phyloP scores from a whole-genome alignment of 2,113 vertebrate species.

The Triplophysa siluroides region DNA sequence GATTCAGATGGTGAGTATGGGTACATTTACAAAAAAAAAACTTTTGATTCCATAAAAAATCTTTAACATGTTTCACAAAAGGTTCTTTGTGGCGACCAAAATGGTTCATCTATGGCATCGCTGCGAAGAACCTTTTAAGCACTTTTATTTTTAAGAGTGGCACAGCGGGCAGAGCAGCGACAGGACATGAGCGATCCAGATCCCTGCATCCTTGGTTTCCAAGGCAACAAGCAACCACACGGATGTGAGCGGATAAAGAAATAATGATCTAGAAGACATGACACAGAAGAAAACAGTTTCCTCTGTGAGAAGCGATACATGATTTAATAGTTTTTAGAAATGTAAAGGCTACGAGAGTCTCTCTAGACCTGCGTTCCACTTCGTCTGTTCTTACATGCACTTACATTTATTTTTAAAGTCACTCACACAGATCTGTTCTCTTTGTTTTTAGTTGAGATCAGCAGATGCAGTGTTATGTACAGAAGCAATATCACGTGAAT shows the following conservation, averaged over 20 bases:
- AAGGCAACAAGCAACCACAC: neutral
- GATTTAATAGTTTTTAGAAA: neutral
- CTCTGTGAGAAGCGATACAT: neutral
- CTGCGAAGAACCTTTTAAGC: too few species aligned
- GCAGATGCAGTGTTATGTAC: neutral
- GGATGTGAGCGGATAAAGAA: neutral
- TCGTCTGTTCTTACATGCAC: neutral
- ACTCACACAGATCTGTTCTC: neutral
- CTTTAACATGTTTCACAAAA: too few species aligned
- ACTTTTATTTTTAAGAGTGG: neutral
- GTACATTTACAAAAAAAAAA: too few species aligned
- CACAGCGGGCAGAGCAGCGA: neutral
- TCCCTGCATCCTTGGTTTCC: neutral
- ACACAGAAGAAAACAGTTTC: neutral
- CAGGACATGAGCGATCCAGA: slow-evolving; percentile 5
- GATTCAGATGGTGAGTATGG: too few species aligned
- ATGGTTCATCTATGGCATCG: too few species aligned
- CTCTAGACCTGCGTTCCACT: neutral
- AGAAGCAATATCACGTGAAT: too few species aligned
- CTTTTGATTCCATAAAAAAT: too few species aligned
- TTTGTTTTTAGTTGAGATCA: too few species aligned
- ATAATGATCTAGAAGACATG: slow-evolving; percentile 2
- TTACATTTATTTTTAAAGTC: neutral
- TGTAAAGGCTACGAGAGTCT: too few species aligned
- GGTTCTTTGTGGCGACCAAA: too few species aligned